Base-by-base conservation (phyloP, 1,140 invertebrate genomes). In the Drosophila takahashii region DNA sequence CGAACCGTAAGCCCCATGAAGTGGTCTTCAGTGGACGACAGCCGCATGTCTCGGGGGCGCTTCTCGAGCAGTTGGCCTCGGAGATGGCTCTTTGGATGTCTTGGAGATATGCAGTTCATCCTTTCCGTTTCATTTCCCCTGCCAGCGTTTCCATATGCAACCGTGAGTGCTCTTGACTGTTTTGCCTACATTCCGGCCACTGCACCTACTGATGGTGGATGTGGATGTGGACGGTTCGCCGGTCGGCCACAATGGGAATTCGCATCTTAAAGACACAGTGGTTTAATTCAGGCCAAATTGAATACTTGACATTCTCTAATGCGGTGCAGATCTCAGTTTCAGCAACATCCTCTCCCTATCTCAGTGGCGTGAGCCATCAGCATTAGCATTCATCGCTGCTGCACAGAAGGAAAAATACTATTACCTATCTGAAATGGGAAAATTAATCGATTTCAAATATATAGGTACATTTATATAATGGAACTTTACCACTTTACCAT, bases 301-400 rank as follows among this genome's bases (percentile, higher is more conserved):
- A 53, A 77, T 44, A 73, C 73, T 76, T 76, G 73, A 67, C 72
- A 76, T 58, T 53, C 48, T 58, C 54, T 58, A 76, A 67, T 76
- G 73, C 73, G 48, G 54, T 22, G 36, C 48, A 59, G 36, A 59
- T 48, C 53, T 76, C 41, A 26, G 41, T 76, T 76, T 42, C 48
- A 56, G 72, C 37, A n/a, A 41, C 50, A 50, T 48, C 34, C 15
- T 27, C 26, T 51, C n/a, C 16, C 62, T 32, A 54, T 54, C 39
- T 53, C 13, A 29, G 62, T 69, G 29, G 36, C 42, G 16, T 34
- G 10, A 22, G 32, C 42, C 52, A 65, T 65, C 60, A 65, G 47
- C 58, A 57, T 53, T 47, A 42, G 48, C 32, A 59, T 57, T 66
- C 73, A 57, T 74, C 22, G 53, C 27, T 16, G 22, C 32, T 32